Conservation (phyloP, 35 echinoderm and acorn worm species). For the Patiria miniata region DNA sequence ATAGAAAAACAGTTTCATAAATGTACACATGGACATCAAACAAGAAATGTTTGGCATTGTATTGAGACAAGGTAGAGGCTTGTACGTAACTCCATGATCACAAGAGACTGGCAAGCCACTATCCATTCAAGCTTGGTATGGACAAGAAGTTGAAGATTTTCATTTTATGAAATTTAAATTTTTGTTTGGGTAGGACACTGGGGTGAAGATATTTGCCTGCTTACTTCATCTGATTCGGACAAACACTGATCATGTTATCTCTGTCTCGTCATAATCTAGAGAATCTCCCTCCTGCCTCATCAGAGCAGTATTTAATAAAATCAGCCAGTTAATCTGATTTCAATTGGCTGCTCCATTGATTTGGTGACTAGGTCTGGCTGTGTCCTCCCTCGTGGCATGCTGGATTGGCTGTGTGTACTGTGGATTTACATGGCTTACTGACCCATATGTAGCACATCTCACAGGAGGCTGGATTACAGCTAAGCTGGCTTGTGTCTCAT, state of each 20-base stretch:
- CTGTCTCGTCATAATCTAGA: too few species aligned
- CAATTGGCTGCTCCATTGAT: slow-evolving; percentile 9
- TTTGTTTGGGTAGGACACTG: not conserved
- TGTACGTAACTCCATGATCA: too few species aligned
- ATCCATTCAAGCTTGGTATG: too few species aligned
- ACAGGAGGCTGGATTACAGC: not conserved
- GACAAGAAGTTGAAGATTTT: too few species aligned
- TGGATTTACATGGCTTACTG: not conserved
- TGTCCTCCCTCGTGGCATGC: not conserved
- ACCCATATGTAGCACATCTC: not conserved
- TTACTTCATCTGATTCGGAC: not conserved
- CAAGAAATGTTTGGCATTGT: too few species aligned
- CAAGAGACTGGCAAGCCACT: too few species aligned
- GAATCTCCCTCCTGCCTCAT: slow-evolving; percentile 13
- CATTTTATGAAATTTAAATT: too few species aligned
- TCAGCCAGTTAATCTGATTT: slow-evolving; percentile 11
- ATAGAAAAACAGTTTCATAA: too few species aligned
- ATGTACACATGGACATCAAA: too few species aligned
- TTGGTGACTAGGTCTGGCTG: not conserved
- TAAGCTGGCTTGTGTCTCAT: not conserved
- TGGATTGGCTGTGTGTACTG: too few species aligned
- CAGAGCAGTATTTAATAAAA: slow-evolving; percentile 23
- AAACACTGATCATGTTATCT: too few species aligned
- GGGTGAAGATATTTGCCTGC: not conserved
- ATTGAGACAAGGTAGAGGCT: too few species aligned